A percentile compares a stretch with the other conserved stretches of the same genome.
phyloP scores from a whole-genome alignment of 1,140 invertebrate species.

The Chionoecetes opilio region DNA sequence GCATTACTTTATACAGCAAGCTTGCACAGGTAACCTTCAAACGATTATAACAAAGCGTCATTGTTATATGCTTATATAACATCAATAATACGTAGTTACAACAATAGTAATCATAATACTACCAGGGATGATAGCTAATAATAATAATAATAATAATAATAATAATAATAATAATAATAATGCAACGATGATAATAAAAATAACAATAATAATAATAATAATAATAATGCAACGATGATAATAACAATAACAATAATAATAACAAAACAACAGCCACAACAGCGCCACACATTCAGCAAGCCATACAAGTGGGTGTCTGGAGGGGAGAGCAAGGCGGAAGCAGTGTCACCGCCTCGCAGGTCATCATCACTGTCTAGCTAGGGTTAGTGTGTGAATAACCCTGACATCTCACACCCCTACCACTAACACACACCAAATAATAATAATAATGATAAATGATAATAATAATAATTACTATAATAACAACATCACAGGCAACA shows the following conservation, averaged over 20 bases:
- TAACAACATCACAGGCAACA: not conserved
- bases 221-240: not conserved
- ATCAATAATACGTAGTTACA: no score
- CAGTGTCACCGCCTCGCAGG: no score
- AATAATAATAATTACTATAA: not conserved
- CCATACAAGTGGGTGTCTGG: not conserved
- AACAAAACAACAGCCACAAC: no score
- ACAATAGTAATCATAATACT: not conserved
- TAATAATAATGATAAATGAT: not conserved
- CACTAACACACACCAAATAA: not conserved
- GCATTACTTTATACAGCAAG: no score
- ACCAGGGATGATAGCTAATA: not conserved
- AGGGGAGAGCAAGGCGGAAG: no score
- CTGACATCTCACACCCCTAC: not conserved
- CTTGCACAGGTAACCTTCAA: no score
- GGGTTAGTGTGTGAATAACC: no score
- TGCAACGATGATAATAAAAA: not conserved
- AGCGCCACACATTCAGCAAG: not conserved
- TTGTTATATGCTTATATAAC: no score
- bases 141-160: conserved; percentile 35
- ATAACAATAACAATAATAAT: conserved; percentile 43
- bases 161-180: not conserved
- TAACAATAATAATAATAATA: conserved; percentile 41
- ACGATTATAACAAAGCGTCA: no score
- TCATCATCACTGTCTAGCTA: no score